Evolutionary conservation across 2,113 vertebrate genomes (phyloP).

Genomic region (Orycteropus afer): DNA sequence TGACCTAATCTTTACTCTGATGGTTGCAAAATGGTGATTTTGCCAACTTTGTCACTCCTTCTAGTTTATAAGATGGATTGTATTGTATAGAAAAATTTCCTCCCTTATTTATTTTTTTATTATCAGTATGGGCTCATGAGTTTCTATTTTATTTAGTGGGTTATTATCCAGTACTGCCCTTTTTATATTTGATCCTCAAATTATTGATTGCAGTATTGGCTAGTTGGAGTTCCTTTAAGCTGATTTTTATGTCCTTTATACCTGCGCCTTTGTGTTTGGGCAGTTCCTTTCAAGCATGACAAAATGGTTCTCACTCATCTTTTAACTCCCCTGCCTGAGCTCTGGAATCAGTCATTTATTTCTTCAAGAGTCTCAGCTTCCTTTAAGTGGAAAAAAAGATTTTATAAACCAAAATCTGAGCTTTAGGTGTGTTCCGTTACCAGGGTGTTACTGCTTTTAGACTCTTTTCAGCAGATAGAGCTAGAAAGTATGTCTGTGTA

Average conservation of each 20-base stretch:
- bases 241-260: background rate
- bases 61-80: background rate
- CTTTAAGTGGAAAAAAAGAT: background rate
- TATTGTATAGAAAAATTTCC: background rate
- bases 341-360: conserved; percentile 25
- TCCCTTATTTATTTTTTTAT: background rate
- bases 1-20: background rate
- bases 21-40: background rate
- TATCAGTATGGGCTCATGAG: background rate
- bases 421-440: background rate
- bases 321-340: background rate
- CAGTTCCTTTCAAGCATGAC: background rate
- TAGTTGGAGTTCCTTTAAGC: background rate
- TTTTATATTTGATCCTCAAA: background rate
- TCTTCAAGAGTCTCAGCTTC: background rate
- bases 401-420: background rate
- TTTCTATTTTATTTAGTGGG: background rate
- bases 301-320: background rate
- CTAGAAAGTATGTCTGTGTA: background rate
- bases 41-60: background rate
- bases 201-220: background rate
- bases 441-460: background rate
- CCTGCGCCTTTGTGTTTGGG: background rate
- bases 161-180: background rate
- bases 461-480: background rate